These are phyloP conservation scores for Drosophila mercatorum DNA, from an alignment of 2,888 invertebrate genomes.

Conservation along the genomic window DNA sequence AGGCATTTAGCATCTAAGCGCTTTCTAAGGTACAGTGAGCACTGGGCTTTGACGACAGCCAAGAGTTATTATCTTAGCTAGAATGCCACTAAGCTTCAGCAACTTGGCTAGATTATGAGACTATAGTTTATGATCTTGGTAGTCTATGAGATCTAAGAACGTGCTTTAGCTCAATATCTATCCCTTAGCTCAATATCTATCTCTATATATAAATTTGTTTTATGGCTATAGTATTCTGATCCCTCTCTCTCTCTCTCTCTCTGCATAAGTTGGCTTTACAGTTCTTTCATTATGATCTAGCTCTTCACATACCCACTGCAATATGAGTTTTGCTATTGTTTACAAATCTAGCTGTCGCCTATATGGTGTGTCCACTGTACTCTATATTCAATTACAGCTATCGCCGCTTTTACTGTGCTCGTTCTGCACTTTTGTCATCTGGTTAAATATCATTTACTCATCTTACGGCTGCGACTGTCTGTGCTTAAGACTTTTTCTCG, in stretches of 20 bases:
- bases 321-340: not conserved
- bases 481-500: conserved; percentile 20
- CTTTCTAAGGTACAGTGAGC: conserved; percentile 46
- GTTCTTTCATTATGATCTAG: too few relatives aligned
- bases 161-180: not conserved
- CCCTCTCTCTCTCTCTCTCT: too few relatives aligned
- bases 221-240: too few relatives aligned
- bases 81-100: too few relatives aligned
- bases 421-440: conserved; percentile 45
- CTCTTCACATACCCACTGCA: not conserved
- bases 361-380: conserved; percentile 16
- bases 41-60: not conserved
- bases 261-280: too few relatives aligned
- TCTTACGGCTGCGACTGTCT: conserved; percentile 20
- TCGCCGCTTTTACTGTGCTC: conserved; percentile 33
- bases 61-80: not conserved
- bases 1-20: conserved; percentile 42
- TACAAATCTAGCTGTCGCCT: not conserved
- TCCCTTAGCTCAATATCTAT: too few relatives aligned
- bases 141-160: not conserved
- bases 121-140: too few relatives aligned
- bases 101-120: not conserved
- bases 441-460: conserved; percentile 47
- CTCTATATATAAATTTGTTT: too few relatives aligned
- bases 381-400: conserved; percentile 36